Percentiles rank a stretch among this genome's conserved stretches.
These are phyloP conservation scores for Gymnocheta viridis DNA, from an alignment of 2,888 invertebrate species.

Conservation along the genomic window DNA sequence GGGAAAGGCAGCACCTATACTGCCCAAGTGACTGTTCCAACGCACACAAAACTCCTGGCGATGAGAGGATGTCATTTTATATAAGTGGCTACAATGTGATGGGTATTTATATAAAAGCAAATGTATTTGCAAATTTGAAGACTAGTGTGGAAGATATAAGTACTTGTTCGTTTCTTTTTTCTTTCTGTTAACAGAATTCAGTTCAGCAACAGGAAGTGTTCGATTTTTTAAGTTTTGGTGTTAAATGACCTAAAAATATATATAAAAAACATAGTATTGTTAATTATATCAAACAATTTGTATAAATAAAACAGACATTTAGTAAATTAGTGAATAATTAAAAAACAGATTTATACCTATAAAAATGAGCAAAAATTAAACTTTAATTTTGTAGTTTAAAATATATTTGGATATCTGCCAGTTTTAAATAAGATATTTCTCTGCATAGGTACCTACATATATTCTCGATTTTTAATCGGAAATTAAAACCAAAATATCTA, in stretches of 20 bases:
- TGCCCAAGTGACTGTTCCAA: constrained; percentile 82
- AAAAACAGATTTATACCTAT: no score
- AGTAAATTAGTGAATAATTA: no score
- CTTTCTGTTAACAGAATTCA: constrained; percentile 11
- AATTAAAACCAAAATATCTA: no score
- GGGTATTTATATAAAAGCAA: background rate
- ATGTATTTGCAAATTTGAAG: constrained; percentile 32
- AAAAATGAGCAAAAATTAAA: no score
- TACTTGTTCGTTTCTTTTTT: constrained; percentile 13
- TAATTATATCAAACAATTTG: background rate
- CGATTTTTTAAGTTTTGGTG: background rate
- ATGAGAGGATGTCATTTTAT: constrained; percentile 71
- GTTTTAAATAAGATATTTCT: no score
- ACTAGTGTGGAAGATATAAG: constrained; percentile 63
- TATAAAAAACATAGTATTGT: background rate
- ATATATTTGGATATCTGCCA: no score
- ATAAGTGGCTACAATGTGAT: constrained; percentile 23
- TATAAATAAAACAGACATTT: background rate
- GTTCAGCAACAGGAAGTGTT: constrained; percentile 20
- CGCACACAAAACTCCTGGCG: constrained; percentile 82
- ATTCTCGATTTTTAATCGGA: no score
- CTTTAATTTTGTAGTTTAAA: no score
- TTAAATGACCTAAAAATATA: background rate
- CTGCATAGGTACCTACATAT: no score
- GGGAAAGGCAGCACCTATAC: constrained; percentile 82